Conservation (phyloP, 2,888 invertebrate genomes). For the Pediacus dermestoides region DNA sequence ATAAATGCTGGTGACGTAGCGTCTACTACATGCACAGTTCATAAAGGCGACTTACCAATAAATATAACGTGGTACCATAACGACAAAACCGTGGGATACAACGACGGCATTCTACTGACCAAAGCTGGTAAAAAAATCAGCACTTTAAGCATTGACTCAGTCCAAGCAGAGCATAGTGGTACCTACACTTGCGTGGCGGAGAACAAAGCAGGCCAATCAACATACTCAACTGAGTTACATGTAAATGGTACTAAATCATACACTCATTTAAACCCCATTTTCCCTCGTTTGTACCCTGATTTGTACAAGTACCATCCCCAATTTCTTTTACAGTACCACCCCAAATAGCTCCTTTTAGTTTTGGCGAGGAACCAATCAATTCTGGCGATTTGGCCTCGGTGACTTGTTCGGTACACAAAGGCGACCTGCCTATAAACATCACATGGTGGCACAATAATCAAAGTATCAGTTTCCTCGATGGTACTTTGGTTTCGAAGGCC, state of each 20-base stretch:
- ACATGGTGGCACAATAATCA: slow-evolving; percentile 69
- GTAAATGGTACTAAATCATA: slow-evolving; percentile 78
- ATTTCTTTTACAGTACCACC: slow-evolving; percentile 35
- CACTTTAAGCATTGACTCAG: slow-evolving; percentile 61
- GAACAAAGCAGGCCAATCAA: slow-evolving; percentile 64
- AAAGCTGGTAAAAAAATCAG: slow-evolving; percentile 53
- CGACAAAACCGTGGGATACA: slow-evolving; percentile 44
- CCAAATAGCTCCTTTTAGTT: slow-evolving; percentile 41
- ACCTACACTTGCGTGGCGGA: slow-evolving; percentile 73
- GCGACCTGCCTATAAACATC: slow-evolving; percentile 69
- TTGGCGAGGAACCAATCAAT: slow-evolving; percentile 59
- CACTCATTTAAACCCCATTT: slow-evolving; percentile 42
- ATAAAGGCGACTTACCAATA: slow-evolving; percentile 69
- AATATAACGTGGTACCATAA: slow-evolving; percentile 62
- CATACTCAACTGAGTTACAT: slow-evolving; percentile 54
- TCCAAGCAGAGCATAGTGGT: slow-evolving; percentile 64
- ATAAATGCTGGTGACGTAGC: slow-evolving; percentile 68
- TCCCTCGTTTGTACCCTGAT: background rate
- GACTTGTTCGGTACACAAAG: slow-evolving; percentile 65
- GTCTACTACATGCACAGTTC: slow-evolving; percentile 64
- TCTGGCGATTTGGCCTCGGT: slow-evolving; percentile 66
- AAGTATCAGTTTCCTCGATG: slow-evolving; percentile 30
- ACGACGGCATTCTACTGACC: slow-evolving; percentile 43
- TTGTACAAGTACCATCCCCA: too few species aligned
- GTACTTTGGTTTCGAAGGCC: slow-evolving; percentile 41